These are phyloP conservation scores for Varecia variegata DNA, from an alignment of 2,797 vertebrate species.

Conservation along the genomic window DNA sequence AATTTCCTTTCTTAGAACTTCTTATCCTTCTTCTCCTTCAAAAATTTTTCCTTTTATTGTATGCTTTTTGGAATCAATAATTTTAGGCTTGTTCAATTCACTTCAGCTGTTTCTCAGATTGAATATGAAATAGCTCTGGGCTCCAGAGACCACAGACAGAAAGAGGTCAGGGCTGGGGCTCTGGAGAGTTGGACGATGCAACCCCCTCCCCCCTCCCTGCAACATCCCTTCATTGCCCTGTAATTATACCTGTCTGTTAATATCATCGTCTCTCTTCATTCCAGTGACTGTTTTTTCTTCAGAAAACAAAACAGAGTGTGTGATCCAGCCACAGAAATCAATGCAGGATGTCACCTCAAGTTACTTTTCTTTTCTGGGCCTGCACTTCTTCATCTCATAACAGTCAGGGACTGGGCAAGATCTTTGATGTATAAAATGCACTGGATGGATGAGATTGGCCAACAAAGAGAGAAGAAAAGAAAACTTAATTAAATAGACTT, in stretches of 20 bases:
- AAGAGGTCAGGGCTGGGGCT: not conserved
- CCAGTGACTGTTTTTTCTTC: not conserved
- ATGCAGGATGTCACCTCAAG: not conserved
- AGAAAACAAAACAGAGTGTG: not conserved
- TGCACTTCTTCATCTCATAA: not conserved
- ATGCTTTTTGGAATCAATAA: not conserved
- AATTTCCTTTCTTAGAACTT: conserved; percentile 7
- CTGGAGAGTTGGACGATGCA: not conserved
- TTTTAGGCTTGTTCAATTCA: not conserved
- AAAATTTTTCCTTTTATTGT: not conserved
- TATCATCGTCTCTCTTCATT: not conserved
- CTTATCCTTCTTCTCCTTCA: not conserved
- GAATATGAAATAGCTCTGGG: not conserved
- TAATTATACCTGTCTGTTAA: not conserved
- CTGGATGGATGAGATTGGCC: not conserved
- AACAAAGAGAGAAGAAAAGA: not conserved
- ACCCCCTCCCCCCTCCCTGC: no score
- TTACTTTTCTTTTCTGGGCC: not conserved
- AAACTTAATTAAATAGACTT: not conserved
- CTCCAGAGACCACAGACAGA: not conserved
- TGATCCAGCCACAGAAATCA: not conserved
- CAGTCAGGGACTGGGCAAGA: not conserved
- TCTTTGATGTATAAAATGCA: not conserved
- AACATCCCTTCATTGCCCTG: not conserved
- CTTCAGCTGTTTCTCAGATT: not conserved